These are phyloP conservation scores for Dinothrombium tinctorium DNA, from an alignment of 1,140 invertebrate species.

Conservation along the genomic window DNA sequence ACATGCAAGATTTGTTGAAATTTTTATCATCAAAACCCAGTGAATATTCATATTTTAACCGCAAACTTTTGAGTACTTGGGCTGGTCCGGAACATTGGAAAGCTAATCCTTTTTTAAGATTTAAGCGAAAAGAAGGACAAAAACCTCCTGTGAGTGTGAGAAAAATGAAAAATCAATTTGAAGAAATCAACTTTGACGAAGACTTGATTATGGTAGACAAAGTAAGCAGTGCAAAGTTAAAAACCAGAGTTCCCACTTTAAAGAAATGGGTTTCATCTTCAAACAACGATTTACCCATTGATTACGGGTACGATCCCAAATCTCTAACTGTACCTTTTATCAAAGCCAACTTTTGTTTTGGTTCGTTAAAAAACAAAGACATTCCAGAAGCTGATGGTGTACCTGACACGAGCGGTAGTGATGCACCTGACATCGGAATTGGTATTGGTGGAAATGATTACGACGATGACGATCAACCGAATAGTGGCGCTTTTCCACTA, in stretches of 20 bases:
- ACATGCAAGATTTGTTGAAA: background rate
- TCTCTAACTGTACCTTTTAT: background rate
- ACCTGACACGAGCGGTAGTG: slow-evolving; percentile 15
- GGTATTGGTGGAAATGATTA: background rate
- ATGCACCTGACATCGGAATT: slow-evolving; percentile 9
- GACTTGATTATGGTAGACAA: background rate
- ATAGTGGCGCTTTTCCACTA: background rate
- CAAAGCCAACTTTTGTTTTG: background rate
- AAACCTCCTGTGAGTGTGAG: background rate
- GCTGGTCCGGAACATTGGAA: slow-evolving; percentile 46
- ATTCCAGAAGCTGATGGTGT: slow-evolving; percentile 18
- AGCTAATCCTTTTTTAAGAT: slow-evolving; percentile 4
- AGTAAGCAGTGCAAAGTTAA: slow-evolving; percentile 11
- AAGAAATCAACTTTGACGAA: slow-evolving; percentile 22
- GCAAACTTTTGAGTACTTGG: slow-evolving; percentile 36
- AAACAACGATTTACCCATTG: background rate
- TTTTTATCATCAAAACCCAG: too few species aligned
- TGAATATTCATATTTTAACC: slow-evolving; percentile 43
- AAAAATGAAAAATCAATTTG: background rate
- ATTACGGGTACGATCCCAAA: background rate
- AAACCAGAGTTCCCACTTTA: background rate
- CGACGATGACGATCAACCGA: slow-evolving; percentile 10
- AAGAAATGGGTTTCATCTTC: background rate
- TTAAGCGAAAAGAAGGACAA: background rate
- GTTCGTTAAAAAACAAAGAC: background rate